A percentile compares a stretch with the other conserved stretches of the same genome.
phyloP scores from a whole-genome alignment of 2,888 invertebrate genomes.

The Pachliopta kotzebuea region DNA sequence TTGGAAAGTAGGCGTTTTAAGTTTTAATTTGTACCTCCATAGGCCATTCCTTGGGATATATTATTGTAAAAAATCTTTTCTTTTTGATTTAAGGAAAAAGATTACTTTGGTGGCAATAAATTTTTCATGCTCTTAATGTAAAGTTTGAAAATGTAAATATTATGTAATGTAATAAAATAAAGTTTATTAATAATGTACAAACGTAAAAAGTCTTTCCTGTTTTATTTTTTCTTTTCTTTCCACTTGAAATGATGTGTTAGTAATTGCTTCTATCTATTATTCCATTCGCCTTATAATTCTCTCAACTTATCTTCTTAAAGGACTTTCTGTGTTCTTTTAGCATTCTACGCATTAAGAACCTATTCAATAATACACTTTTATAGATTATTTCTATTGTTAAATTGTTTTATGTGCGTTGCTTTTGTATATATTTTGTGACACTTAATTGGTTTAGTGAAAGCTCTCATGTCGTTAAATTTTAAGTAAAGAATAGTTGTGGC shows the following conservation, averaged over 20 bases:
- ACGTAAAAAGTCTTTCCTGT: too few species aligned
- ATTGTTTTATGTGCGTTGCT: background rate
- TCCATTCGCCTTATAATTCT: background rate
- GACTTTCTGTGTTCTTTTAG: background rate
- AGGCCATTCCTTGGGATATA: slow-evolving; percentile 43
- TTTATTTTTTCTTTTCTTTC: too few species aligned
- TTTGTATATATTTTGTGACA: background rate
- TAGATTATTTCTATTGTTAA: background rate
- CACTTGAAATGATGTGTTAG: too few species aligned
- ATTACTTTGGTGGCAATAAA: slow-evolving; percentile 43
- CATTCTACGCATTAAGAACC: background rate
- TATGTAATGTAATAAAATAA: background rate
- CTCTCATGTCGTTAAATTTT: background rate
- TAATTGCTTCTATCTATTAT: background rate
- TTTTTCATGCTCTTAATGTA: too few species aligned
- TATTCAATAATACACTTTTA: background rate
- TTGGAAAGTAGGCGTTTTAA: slow-evolving; percentile 52
- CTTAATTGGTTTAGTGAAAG: slow-evolving; percentile 1
- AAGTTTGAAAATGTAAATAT: background rate
- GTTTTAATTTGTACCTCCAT: slow-evolving; percentile 44
- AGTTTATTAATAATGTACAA: background rate
- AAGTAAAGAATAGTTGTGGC: slow-evolving; percentile 40
- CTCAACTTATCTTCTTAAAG: background rate
- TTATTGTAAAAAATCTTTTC: slow-evolving; percentile 43
- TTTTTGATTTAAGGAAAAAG: slow-evolving; percentile 49